Conservation (phyloP, 1,140 invertebrate species). For the Macrobrachium nipponense region DNA sequence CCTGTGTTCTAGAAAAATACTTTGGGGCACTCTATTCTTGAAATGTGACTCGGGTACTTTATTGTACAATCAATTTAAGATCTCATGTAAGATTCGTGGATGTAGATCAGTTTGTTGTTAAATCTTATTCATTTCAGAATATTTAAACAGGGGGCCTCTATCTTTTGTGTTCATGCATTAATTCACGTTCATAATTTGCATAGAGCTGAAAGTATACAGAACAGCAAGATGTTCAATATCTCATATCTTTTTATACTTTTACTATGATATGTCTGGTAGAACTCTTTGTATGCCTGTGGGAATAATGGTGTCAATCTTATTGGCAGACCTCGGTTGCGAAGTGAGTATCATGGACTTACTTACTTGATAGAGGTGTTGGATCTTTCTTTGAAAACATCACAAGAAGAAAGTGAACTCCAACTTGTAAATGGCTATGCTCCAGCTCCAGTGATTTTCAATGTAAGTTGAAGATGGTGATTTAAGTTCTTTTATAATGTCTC, state of each 20-base stretch:
- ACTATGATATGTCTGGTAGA: background rate
- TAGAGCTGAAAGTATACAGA: too few species aligned
- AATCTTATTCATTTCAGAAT: too few species aligned
- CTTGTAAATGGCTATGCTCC: constrained; percentile 13
- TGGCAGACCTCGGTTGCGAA: constrained; percentile 77
- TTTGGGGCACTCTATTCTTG: too few species aligned
- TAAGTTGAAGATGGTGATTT: constrained; percentile 15
- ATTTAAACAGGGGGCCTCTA: too few species aligned
- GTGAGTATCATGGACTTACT: constrained; percentile 83
- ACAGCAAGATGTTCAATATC: too few species aligned
- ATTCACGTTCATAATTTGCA: too few species aligned
- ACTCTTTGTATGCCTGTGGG: background rate
- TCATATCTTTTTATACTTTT: background rate
- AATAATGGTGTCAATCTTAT: background rate
- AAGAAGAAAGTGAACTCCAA: constrained; percentile 64
- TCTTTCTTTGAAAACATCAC: constrained; percentile 74
- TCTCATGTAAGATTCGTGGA: too few species aligned
- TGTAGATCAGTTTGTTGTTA: too few species aligned
- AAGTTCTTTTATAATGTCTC: background rate
- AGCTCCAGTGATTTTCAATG: constrained; percentile 42
- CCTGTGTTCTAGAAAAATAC: too few species aligned
- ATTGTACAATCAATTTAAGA: too few species aligned
- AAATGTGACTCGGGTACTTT: too few species aligned
- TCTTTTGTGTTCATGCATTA: too few species aligned
- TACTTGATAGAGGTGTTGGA: constrained; percentile 85